Base-by-base conservation (phyloP, 2,113 vertebrate species). In the Piprites chloris region DNA sequence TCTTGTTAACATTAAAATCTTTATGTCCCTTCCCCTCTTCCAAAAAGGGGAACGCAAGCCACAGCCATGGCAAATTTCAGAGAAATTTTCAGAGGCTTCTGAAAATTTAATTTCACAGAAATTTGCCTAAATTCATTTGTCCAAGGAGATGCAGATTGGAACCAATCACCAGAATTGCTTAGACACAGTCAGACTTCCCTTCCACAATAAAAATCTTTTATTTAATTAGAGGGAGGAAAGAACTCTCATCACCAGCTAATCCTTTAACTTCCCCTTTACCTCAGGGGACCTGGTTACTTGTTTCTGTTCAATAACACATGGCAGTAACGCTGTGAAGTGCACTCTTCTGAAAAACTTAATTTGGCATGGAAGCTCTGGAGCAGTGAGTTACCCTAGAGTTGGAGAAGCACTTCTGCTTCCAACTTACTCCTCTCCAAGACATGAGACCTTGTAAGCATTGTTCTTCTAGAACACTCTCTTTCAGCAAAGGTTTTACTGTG, bases 371-470 rank as follows among this genome's bases (percentile, higher is more conserved):
- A 50, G 22, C 27, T n/a, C 30, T 23, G 27, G 5, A 86, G 42
- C 47, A 66, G 50, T 1, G 27, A 82, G 71, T 27, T 23, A 53
- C 32, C 26, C 30, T 12, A 12, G 7, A 46, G 30, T 23, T 62
- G n/a, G 39, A 59, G 58, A 80, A 50, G 23, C 14, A 46, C 33
- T 79, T 90, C 7, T 42, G 21, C 44, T 74, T 74, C 65, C 90
- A 80, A 18, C 26, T 55, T 65, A n/a, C 47, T 82, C 23, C 20
- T 46, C 72, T 55, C 26, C 50, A n/a, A 37, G 32, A 66, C 49
- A 41, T 3, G 14, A 83, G 20, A 77, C 9, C 9, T 59, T 35
- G n/a, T 20, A 78, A 72, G 19, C n/a, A 52, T 18, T 0, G 0
- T 56, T 35, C 33, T 72, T 52, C 27, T n/a, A 72, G 49, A 49